Evolutionary conservation across 37 sponge, comb jelly and placozoan species (phyloP).

Genomic region (Eunapius fragilis): DNA sequence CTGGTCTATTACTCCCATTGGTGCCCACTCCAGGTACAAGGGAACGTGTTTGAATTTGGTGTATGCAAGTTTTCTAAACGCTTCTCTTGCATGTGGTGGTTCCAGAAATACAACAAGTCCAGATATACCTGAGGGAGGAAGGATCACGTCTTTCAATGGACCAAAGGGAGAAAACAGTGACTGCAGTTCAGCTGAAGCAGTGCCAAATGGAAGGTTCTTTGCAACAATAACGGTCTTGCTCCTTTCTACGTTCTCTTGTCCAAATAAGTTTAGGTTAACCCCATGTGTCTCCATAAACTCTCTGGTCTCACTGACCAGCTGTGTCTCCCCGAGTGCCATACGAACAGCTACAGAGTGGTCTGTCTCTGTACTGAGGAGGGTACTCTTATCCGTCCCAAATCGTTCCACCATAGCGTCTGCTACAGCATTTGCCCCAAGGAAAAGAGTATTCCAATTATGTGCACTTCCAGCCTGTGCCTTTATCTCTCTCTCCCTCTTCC

Average conservation of each 20-base stretch:
- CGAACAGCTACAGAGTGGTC: conserved; percentile 79
- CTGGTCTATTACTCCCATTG: conserved; percentile 54
- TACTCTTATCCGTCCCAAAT: conserved; percentile 71
- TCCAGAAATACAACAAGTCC: conserved; percentile 87
- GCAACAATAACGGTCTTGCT: conserved; percentile 87
- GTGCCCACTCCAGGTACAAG: conserved; percentile 98
- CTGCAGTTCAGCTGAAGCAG: conserved; percentile 61
- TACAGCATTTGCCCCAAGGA: conserved; percentile 92
- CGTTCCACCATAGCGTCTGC: conserved; percentile 82
- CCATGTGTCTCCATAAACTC: conserved; percentile 86
- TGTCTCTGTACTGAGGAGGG: conserved; percentile 67
- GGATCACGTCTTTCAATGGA: conserved; percentile 58
- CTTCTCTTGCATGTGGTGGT: conserved; percentile 68
- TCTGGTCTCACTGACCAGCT: conserved; percentile 84
- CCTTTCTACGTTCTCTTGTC: conserved; percentile 54
- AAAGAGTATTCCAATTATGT: conserved; percentile 95
- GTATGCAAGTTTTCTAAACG: conserved; percentile 87
- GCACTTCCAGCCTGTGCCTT: conserved; percentile 58
- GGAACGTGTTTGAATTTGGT: conserved; percentile 92
- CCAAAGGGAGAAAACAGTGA: conserved; percentile 86
- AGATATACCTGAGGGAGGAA: conserved; percentile 93
- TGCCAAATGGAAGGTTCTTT: conserved; percentile 91
- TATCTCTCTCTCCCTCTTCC: conserved; percentile 75
- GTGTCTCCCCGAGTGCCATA: conserved; percentile 95
- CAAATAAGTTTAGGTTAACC: conserved; percentile 81